Evolutionary conservation across 2,888 invertebrate species (phyloP).

Genomic region (Peribatodes rhomboidaria): DNA sequence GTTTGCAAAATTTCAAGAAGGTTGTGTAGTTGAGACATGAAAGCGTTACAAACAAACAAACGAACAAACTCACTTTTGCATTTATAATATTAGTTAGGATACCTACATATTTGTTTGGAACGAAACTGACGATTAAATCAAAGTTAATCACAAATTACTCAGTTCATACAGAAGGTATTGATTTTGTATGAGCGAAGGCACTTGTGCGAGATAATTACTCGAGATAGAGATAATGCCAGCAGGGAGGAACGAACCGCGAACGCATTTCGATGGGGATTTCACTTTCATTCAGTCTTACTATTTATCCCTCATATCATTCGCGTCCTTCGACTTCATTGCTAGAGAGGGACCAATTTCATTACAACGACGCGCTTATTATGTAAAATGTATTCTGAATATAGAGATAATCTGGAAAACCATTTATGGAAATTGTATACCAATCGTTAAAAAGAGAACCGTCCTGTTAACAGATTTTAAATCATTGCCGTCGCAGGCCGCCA

Average conservation of each 20-base stretch:
- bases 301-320: slow-evolving; percentile 66
- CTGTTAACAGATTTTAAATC: slow-evolving; percentile 87
- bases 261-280: slow-evolving; percentile 72
- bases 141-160: neutral
- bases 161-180: neutral
- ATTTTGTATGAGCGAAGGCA: slow-evolving; percentile 36
- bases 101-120: too few species aligned
- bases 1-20: too few species aligned
- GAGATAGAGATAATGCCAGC: slow-evolving; percentile 64
- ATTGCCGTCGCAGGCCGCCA: slow-evolving; percentile 83
- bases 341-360: slow-evolving; percentile 48
- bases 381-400: slow-evolving; percentile 72
- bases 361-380: slow-evolving; percentile 68
- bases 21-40: too few species aligned
- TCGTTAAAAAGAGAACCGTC: slow-evolving; percentile 86
- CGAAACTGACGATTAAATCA: too few species aligned
- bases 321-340: slow-evolving; percentile 48
- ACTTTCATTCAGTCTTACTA: slow-evolving; percentile 65
- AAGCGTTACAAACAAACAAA: too few species aligned
- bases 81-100: too few species aligned
- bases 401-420: slow-evolving; percentile 82
- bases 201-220: slow-evolving; percentile 73
- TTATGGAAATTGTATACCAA: slow-evolving; percentile 86
- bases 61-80: too few species aligned
- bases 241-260: slow-evolving; percentile 65